Evolutionary conservation across 2,797 vertebrate species (phyloP), one percentile per base, ranked within the genome.

Genomic region (Paedocypris micromegethes): DNA sequence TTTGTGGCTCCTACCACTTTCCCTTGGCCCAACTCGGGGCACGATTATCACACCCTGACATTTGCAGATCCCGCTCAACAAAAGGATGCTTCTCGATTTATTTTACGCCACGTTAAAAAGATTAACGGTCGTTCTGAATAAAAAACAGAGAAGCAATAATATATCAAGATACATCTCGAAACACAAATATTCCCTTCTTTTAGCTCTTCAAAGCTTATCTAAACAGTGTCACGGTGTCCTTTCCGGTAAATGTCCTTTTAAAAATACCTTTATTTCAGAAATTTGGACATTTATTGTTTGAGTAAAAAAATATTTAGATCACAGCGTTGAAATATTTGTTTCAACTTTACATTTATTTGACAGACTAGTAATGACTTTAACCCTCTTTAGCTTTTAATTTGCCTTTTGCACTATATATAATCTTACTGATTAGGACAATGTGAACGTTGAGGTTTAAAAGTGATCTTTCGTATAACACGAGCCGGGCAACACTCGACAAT

Each of bases 401-500:
- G 6, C 39, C 53, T 42, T n/a, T 65, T 66, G 38, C 6, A 43
- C 38, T 7, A 23, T 66, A 4, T 53, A 46, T 3, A 38, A 46
- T 53, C 44, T 44, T 0, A 7, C 50, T 54, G 56, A 55, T 56
- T 50, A 54, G 37, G 40, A 45, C 9, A 64, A 46, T 40, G 56
- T 53, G 49, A 59, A 51, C 46, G 23, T 23, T 49, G 46, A 51
- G 23, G 6, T 63, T 38, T 8, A 57, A 57, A 5, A 42, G 60
- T 57, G 60, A 63, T 47, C 53, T 64, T 55, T 44, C 7, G 23
- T 40, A 44, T 63, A 56, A 37, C 37, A 70, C 44, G 44, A 50
- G 4, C 53, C 40, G 9, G 42, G 6, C 60, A 58, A 51, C 68
- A 64, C 68, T 70, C 57, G 47, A 48, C 47, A 70, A 70, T 70